These are phyloP conservation scores for Plecotus auritus DNA, from an alignment of 2,113 vertebrate genomes.

Conservation along the genomic window DNA sequence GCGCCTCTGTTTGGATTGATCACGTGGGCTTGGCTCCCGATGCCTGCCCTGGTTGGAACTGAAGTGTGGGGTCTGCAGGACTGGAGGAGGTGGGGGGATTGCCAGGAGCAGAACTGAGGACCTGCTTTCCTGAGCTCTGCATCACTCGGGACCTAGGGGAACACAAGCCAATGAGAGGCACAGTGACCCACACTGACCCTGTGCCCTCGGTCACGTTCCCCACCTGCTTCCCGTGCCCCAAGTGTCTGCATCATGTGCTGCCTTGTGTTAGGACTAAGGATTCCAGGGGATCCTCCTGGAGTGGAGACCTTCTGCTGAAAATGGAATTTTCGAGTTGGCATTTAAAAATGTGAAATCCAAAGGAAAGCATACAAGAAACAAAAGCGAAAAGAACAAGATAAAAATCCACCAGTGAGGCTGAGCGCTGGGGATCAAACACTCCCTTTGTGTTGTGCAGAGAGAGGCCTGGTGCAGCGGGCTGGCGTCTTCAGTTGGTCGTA, in stretches of 20 bases:
- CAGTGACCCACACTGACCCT: neutral
- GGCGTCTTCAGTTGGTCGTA: conserved; percentile 54
- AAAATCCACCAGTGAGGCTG: conserved; percentile 36
- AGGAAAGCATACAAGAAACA: conserved; percentile 59
- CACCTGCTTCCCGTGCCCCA: fast-evolving
- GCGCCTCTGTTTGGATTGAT: neutral
- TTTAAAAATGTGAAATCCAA: conserved; percentile 45
- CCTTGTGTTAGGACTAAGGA: neutral
- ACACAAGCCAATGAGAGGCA: neutral
- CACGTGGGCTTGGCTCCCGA: neutral
- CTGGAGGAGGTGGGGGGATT: neutral
- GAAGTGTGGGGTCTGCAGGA: neutral
- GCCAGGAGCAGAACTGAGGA: neutral
- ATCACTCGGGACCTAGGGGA: fast-evolving
- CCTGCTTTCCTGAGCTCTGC: neutral
- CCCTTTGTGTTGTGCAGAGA: conserved; percentile 62
- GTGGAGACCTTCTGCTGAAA: neutral
- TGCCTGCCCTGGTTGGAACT: no score
- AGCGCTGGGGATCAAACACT: conserved; percentile 65
- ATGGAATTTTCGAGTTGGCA: conserved; percentile 21
- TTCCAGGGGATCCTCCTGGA: neutral
- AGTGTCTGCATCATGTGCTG: fast-evolving
- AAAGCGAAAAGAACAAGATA: conserved; percentile 46
- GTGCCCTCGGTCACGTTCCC: neutral
- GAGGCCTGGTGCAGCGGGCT: neutral